Conservation (phyloP, 2,113 vertebrate genomes). For the Macrotus californicus region DNA sequence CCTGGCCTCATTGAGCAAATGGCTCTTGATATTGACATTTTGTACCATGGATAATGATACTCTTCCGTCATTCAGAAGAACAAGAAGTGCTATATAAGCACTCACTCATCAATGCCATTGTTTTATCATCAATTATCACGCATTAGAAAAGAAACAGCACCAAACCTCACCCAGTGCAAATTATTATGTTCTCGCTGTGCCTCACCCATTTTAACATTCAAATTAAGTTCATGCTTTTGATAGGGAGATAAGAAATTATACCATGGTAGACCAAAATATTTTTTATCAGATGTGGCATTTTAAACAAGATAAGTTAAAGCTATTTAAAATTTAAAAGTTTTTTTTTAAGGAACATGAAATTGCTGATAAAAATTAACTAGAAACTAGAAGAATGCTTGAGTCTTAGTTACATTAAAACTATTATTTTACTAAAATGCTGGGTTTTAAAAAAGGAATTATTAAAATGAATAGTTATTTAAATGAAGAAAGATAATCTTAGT, state of each 20-base stretch:
- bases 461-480: background rate
- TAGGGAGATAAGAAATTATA: background rate
- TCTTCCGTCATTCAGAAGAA: slow-evolving; percentile 48
- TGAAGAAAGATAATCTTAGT: background rate
- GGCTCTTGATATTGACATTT: slow-evolving; percentile 64
- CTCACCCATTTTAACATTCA: slow-evolving; percentile 21
- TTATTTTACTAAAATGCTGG: slow-evolving; percentile 19
- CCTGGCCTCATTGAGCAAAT: slow-evolving; percentile 46
- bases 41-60: slow-evolving; percentile 63
- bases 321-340: slow-evolving; percentile 31
- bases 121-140: slow-evolving; percentile 59
- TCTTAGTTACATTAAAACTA: background rate
- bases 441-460: background rate
- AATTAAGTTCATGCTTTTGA: slow-evolving; percentile 48
- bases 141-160: slow-evolving; percentile 25
- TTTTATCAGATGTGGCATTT: slow-evolving; percentile 9
- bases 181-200: slow-evolving; percentile 27
- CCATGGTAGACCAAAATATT: background rate
- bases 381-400: background rate
- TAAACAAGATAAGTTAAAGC: slow-evolving; percentile 18
- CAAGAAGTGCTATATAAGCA: slow-evolving; percentile 50
- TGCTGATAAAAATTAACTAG: background rate
- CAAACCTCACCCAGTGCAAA: slow-evolving; percentile 11
- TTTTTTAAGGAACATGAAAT: slow-evolving; percentile 12
- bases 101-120: slow-evolving; percentile 53